A percentile compares a stretch with the other conserved stretches of the same genome.
Conservation (phyloP, 2,113 vertebrate species). For the Dermatemys mawii region DNA sequence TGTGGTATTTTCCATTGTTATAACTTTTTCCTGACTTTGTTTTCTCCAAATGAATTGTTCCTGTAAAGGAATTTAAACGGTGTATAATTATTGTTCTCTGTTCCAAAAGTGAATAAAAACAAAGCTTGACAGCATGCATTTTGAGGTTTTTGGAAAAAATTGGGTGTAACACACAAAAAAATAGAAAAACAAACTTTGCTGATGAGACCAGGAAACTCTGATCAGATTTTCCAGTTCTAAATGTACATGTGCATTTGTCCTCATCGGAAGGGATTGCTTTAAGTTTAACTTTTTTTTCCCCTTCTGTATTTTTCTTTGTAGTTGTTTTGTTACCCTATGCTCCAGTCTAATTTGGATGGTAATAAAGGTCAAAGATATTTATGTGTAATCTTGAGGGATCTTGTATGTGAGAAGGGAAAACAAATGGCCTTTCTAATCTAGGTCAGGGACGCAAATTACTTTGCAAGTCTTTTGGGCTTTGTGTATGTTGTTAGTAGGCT, state of each 20-base stretch:
- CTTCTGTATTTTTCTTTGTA: neutral
- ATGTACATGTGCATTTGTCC: conserved; percentile 15
- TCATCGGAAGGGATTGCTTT: conserved; percentile 41
- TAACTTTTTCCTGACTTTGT: conserved; percentile 26
- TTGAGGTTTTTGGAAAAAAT: conserved; percentile 67
- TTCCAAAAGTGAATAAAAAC: conserved; percentile 73
- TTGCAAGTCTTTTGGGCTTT: neutral
- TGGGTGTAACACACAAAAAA: conserved; percentile 65
- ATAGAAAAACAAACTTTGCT: conserved; percentile 64
- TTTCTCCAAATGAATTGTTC: conserved; percentile 71
- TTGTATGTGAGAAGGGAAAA: neutral
- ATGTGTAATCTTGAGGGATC: neutral
- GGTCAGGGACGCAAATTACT: neutral
- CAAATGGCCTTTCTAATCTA: neutral
- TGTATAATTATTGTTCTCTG: conserved; percentile 55
- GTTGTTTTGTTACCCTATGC: neutral
- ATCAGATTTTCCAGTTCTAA: conserved; percentile 77
- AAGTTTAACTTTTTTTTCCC: conserved; percentile 22
- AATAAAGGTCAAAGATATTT: conserved; percentile 29
- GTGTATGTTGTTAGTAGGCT: neutral
- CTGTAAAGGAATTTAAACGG: conserved; percentile 66
- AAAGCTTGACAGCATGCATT: conserved; percentile 54
- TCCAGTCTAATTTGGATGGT: neutral
- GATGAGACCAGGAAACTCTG: conserved; percentile 43
- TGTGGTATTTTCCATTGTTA: conserved; percentile 66